These are phyloP conservation scores for Anhinga anhinga DNA, from an alignment of 2,113 vertebrate genomes.

Conservation along the genomic window DNA sequence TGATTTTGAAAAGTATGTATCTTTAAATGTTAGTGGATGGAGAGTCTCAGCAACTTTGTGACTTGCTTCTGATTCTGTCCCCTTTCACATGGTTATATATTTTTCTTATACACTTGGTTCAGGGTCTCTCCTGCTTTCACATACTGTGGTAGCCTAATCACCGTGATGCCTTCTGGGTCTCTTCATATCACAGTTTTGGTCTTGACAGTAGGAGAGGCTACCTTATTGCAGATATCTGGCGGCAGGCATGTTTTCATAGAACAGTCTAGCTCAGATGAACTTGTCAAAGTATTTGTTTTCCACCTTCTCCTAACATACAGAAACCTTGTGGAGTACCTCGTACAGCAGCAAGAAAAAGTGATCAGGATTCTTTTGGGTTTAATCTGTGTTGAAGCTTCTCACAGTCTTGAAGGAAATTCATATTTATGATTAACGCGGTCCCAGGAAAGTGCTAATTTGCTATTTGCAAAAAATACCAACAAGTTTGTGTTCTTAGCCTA, in stretches of 20 bases:
- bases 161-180: neutral
- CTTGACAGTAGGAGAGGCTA: neutral
- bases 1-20: neutral
- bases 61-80: neutral
- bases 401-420: neutral
- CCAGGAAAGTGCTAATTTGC: neutral
- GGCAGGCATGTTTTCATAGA: neutral
- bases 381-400: neutral
- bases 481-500: neutral
- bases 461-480: neutral
- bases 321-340: neutral
- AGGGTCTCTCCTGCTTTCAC: neutral
- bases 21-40: neutral
- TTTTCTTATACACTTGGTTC: neutral
- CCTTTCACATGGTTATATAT: neutral
- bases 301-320: neutral
- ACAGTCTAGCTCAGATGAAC: neutral
- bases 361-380: neutral
- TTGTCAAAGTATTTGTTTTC: neutral
- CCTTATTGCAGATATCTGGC: neutral
- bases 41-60: neutral
- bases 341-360: neutral
- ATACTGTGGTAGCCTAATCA: neutral
- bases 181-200: neutral
- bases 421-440: neutral